Evolutionary conservation across 2,113 vertebrate species (phyloP), one percentile per base, ranked within the genome.

Genomic region (Thunnus maccoyii): DNA sequence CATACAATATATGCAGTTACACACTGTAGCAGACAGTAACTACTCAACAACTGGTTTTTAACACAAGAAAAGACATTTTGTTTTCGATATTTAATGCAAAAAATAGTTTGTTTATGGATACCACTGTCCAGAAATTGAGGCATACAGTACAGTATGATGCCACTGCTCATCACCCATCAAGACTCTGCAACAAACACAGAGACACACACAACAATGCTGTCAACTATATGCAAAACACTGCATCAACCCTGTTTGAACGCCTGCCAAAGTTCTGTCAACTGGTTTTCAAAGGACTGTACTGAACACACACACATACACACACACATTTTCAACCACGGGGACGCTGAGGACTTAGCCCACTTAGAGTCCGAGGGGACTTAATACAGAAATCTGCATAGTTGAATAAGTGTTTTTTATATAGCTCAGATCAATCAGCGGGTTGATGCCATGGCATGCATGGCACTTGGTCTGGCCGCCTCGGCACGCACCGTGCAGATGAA

Each of bases 351-450:
- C 77, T 15, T 32, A 22, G 57, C 78, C 83, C 83, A 88, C 44
- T 88, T 88, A 55, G 68, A 80, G 41, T 60, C 64, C 55, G 57
- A 54, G 57, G 57, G 47, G 48, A 62, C 60, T 56, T 17, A 25
- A 46, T 76, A 52, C 73, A 84, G 72, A 83, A 76, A 83, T 75
- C 55, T 80, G 63, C 50, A 86, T 51, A 58, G 30, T 89, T 85
- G 71, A 85, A 85, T 72, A 60, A 71, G n/a, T 32, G n/a, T 72
- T 51, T 75, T 50, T 73, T 55, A 78, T 80, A 83, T 61, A 72
- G 75, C 63, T 78, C 55, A 22, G 69, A 87, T 89, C 62, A 80
- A 74, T 88, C 83, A 71, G 77, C 3, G 36, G 36, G 30, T 32
- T 30, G 65, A 69, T 76, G 82, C 61, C 78, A 78, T 30, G 79